A percentile compares a stretch with the other conserved stretches of the same genome.
Conservation (phyloP, 2,888 invertebrate genomes). For the Latrodectus hesperus region DNA sequence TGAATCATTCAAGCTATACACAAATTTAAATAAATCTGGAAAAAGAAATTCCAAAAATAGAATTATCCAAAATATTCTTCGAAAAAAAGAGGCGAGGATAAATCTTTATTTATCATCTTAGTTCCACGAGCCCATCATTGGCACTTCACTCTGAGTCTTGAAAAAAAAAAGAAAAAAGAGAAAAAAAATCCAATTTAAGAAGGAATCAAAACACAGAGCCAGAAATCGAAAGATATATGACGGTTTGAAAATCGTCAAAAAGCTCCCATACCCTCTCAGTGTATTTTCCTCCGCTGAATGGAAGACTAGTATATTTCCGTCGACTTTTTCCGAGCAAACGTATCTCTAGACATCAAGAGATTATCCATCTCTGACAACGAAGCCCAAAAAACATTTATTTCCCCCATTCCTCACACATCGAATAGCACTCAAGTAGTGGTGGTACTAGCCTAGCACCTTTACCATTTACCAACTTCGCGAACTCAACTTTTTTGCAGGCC, state of each 20-base stretch:
- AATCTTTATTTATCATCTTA: constrained; percentile 63
- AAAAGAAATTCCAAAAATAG: constrained; percentile 28
- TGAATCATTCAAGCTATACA: neutral
- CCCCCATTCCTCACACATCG: constrained; percentile 47
- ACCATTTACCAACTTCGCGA: constrained; percentile 41
- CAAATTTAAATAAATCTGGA: constrained; percentile 40
- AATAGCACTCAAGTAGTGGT: constrained; percentile 47
- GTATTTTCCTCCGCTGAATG: constrained; percentile 34
- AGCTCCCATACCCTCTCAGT: constrained; percentile 41
- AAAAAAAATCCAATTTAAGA: constrained; percentile 56
- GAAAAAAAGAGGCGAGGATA: constrained; percentile 26
- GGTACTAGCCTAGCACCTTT: constrained; percentile 16
- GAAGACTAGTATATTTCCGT: constrained; percentile 40
- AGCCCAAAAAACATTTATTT: constrained; percentile 49
- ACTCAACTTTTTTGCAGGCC: constrained; percentile 12
- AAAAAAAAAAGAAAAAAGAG: constrained; percentile 10
- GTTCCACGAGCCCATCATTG: constrained; percentile 51
- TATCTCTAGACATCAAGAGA: constrained; percentile 58
- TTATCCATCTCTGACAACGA: constrained; percentile 66
- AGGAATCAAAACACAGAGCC: constrained; percentile 61
- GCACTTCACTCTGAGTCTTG: constrained; percentile 36
- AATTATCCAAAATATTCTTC: constrained; percentile 4
- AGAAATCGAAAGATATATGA: constrained; percentile 65
- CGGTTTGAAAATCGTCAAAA: constrained; percentile 65
- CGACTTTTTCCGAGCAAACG: constrained; percentile 27